Evolutionary conservation across 2,113 vertebrate genomes (phyloP), one percentile per base, ranked within the genome.

Genomic region (Sapayoa aenigma): DNA sequence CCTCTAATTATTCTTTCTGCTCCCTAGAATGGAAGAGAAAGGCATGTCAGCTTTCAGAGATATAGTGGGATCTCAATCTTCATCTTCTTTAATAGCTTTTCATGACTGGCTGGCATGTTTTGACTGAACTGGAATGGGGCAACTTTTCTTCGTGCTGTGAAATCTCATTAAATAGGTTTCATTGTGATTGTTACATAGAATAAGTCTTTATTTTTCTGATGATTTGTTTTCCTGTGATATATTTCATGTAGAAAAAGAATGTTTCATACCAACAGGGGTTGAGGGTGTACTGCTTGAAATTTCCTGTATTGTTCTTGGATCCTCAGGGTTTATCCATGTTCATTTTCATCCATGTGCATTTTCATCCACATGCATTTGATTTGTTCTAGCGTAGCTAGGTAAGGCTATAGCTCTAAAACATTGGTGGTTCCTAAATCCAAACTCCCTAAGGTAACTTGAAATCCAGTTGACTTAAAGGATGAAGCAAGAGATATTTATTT

Each of bases 21-120:
- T 75, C 44, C 52, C 30, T 81, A 58, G 92, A 94, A 87, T 39
- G 19, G 53, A 74, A 90, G 14, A 85, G 39, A 90, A 90, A 92
- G 31, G 41, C 89, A 89, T 58, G 65, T n/a, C 74, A 89, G 62
- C 18, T 94, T 94, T 93, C 33, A 93, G 66, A 93, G 49, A 42
- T 58, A 18, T 42, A 69, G 41, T 78, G 41, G 44, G 49, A 89
- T 89, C 25, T 19, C 1, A 3, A 42, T 89, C 81, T 91, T 89
- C 77, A 79, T 84, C 49, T 84, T 65, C 84, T 94, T 89, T 94
- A 95, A 85, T 82, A 91, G 62, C 67, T 95, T 95, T 83, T 95
- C 74, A 83, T 53, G 78, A 89, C 42, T 89, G 81, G 81, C 46
- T 97, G 95, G 71, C 93, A 95, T 93, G 82, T 95, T 97, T 95